These are phyloP conservation scores for Propsilocerus akamusi DNA, from an alignment of 1,140 invertebrate genomes.

Conservation along the genomic window DNA sequence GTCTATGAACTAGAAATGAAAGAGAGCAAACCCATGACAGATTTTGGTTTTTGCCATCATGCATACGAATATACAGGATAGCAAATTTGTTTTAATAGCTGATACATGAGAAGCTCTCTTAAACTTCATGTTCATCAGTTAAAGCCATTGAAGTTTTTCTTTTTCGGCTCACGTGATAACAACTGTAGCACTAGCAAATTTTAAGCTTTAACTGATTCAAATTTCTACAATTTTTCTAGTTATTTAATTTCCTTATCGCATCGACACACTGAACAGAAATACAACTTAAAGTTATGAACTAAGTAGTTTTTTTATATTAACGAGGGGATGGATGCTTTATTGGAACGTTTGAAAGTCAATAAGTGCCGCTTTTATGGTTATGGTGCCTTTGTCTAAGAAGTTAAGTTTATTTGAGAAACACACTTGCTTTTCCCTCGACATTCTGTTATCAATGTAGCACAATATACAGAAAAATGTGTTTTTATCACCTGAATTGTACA, in stretches of 20 bases:
- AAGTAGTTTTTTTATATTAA: too few species aligned
- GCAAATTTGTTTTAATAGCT: neutral
- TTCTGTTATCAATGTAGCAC: too few species aligned
- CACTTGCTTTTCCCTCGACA: neutral
- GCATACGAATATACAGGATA: neutral
- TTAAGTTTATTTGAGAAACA: neutral
- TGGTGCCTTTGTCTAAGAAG: too few species aligned
- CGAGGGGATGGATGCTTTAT: too few species aligned
- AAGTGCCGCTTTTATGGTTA: too few species aligned
- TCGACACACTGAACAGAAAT: neutral
- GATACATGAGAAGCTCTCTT: constrained; percentile 2
- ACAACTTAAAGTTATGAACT: too few species aligned
- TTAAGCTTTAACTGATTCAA: neutral
- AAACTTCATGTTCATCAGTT: neutral
- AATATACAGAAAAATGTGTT: too few species aligned
- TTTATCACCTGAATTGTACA: too few species aligned
- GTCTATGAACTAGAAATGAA: neutral
- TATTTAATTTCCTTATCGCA: neutral
- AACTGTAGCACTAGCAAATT: neutral
- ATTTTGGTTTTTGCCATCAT: too few species aligned
- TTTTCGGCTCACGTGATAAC: neutral
- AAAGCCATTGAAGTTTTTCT: too few species aligned
- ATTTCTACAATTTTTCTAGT: neutral
- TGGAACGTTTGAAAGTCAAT: too few species aligned
- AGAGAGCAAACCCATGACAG: constrained; percentile 3